Evolutionary conservation across 2,888 invertebrate genomes (phyloP), one percentile per base, ranked within the genome.

Genomic region (Chorisops tibialis): DNA sequence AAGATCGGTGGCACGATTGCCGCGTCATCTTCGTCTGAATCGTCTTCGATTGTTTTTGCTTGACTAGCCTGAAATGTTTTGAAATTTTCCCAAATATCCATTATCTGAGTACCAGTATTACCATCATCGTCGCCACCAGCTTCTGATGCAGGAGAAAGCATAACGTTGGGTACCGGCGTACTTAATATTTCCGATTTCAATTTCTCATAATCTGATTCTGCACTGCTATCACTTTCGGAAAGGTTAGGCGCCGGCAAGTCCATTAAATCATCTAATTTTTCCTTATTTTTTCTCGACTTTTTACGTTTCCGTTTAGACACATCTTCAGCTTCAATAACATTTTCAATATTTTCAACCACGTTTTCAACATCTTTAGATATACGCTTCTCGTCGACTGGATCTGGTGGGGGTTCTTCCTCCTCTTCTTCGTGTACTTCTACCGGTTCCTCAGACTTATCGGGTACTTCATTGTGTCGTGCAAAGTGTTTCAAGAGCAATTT

Each of bases 221-320:
- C 85, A 68, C 88, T 89, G 66, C 88, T 89, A 69, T 91, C 92
- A 73, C 91, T 91, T 71, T 92, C 92, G 0, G 91, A 92, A 43
- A 93, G 80, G 80, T 92, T 92, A 43, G 91, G 79, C 2, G 89
- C 91, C 3, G 91, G 91, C 59, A 93, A 79, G 79, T 92, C 85
- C 66, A 82, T 81, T 2, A 87, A 81, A 71, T 87, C 87, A 4
- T 85, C 82, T 56, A 76, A 61, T 4, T 72, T 73, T 52, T 75
- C 75, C 62, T 76, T 76, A 2, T 73, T 70, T 56, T 75, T 77
- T 48, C 72, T 72, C 62, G 74, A 76, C 58, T 77, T 79, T 61
- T 73, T 77, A 4, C 74, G 73, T 67, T 75, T 79, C n/a, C 73
- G 73, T 56, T 69, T 71, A 62, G 48, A 16, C 22, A 19, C 12